These are phyloP conservation scores for Zaprionus capensis DNA, from an alignment of 1,140 invertebrate genomes.

Conservation along the genomic window DNA sequence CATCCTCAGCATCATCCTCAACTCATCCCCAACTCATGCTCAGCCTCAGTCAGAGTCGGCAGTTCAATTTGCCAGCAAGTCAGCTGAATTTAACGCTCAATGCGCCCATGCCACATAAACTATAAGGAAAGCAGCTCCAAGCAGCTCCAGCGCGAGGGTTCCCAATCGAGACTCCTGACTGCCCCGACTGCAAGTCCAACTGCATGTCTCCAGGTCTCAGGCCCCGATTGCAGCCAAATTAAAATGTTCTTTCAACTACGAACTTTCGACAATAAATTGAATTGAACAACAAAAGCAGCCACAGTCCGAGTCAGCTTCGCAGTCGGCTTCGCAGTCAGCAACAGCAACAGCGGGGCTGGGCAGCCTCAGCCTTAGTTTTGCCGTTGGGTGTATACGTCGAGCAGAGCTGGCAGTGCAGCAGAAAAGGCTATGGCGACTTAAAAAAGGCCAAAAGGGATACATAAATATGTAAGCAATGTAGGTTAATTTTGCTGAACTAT, in stretches of 20 bases:
- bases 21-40: conserved; percentile 10
- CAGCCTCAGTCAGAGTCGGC: conserved; percentile 4
- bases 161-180: conserved; percentile 1
- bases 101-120: conserved; percentile 77
- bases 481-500: neutral
- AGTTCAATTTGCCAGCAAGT: conserved; percentile 74
- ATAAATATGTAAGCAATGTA: too few species aligned
- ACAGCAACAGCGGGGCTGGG: conserved; percentile 7
- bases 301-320: conserved; percentile 14
- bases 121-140: conserved; percentile 71
- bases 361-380: conserved; percentile 5
- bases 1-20: conserved; percentile 12
- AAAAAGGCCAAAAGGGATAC: neutral
- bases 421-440: neutral
- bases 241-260: conserved; percentile 84
- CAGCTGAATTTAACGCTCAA: conserved; percentile 69
- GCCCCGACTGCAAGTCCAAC: neutral
- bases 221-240: conserved; percentile 66
- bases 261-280: conserved; percentile 84
- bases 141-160: conserved; percentile 10
- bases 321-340: conserved; percentile 12
- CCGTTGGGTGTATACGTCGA: conserved; percentile 26
- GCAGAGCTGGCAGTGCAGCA: neutral
- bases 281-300: conserved; percentile 78
- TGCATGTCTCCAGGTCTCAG: conserved; percentile 1